phyloP scores from a whole-genome alignment of 2,888 invertebrate species.

The Esperia sulphurella region DNA sequence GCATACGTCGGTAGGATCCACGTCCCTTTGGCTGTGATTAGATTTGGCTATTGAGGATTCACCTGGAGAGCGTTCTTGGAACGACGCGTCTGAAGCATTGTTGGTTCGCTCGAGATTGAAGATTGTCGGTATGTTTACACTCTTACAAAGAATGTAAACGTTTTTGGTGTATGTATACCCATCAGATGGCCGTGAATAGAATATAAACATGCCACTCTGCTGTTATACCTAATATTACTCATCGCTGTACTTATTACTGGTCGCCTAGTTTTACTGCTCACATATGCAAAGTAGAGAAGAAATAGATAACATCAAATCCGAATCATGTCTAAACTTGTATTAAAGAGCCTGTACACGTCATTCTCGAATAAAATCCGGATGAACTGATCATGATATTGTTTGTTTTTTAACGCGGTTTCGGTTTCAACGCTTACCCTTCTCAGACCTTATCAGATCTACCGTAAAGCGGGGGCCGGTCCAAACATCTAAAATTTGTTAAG shows the following conservation, averaged over 20 bases:
- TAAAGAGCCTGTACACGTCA: slow-evolving; percentile 38
- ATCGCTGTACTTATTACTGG: slow-evolving; percentile 37
- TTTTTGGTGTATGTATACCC: slow-evolving; percentile 32
- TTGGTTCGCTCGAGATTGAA: not conserved
- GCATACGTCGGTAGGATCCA: not conserved
- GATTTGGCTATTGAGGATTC: slow-evolving; percentile 4
- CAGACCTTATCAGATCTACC: slow-evolving; percentile 67
- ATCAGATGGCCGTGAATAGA: slow-evolving; percentile 41
- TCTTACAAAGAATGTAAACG: not conserved
- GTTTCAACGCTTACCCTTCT: slow-evolving; percentile 71
- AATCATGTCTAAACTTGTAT: slow-evolving; percentile 69
- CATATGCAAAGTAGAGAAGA: slow-evolving; percentile 62
- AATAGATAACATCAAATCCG: slow-evolving; percentile 42
- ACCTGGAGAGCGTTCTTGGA: slow-evolving; percentile 5
- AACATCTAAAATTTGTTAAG: slow-evolving; percentile 69
- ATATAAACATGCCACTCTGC: slow-evolving; percentile 42
- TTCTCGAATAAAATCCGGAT: slow-evolving; percentile 58
- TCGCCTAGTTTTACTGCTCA: slow-evolving; percentile 47
- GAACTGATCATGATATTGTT: slow-evolving; percentile 60
- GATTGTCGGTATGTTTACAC: not conserved
- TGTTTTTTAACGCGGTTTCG: slow-evolving; percentile 64
- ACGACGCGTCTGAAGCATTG: not conserved
- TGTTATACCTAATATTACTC: slow-evolving; percentile 50
- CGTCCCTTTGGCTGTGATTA: not conserved
- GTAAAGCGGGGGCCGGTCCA: slow-evolving; percentile 37